Percentiles rank a stretch among this genome's conserved stretches.
phyloP scores from a whole-genome alignment of 2,797 vertebrate genomes.

The Parauchenoglanis punctatus region DNA sequence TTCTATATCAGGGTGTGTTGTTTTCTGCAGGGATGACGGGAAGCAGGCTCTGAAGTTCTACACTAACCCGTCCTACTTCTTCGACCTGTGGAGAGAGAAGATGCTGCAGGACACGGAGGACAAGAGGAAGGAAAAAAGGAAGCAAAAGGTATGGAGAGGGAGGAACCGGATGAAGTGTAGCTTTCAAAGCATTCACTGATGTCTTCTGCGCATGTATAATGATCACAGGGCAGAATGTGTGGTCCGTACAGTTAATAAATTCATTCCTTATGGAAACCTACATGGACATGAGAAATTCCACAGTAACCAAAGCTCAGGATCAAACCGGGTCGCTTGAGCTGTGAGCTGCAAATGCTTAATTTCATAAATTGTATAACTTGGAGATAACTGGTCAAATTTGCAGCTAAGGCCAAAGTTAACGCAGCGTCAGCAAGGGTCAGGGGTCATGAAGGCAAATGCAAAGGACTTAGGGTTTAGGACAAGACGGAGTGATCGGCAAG shows the following conservation, averaged over 20 bases:
- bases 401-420: not conserved
- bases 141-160: constrained; percentile 86
- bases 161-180: not conserved
- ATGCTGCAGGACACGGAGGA: constrained; percentile 98
- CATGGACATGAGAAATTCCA: not conserved
- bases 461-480: not conserved
- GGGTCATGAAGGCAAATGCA: not conserved
- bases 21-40: constrained; percentile 85
- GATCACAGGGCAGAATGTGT: not conserved
- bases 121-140: constrained; percentile 96
- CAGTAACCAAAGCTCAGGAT: not conserved
- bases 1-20: not conserved
- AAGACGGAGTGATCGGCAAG: not conserved
- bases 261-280: not conserved
- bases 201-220: not conserved
- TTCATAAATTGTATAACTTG: not conserved
- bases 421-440: not conserved
- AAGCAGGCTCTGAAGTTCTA: constrained; percentile 97
- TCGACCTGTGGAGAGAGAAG: constrained; percentile 97
- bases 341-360: not conserved
- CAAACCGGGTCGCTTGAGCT: not conserved
- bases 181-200: no score
- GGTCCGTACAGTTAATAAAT: not conserved
- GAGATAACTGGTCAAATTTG: no score
- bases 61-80: constrained; percentile 97